phyloP scores from a whole-genome alignment of 2,113 vertebrate species.

The Bothrops jararaca region DNA sequence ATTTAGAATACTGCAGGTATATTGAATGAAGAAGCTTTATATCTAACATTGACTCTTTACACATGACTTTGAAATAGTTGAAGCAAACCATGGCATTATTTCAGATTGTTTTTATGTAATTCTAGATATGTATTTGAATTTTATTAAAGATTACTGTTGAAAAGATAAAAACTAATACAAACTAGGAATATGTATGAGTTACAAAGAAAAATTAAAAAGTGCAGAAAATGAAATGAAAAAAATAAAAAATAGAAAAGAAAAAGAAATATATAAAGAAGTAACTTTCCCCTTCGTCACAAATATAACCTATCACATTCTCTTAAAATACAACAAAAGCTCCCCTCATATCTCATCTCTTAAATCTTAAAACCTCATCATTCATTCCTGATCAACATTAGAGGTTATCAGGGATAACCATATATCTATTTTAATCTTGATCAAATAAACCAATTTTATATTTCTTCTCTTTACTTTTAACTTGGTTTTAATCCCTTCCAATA shows the following conservation, averaged over 20 bases:
- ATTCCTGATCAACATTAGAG: neutral
- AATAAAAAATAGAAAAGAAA: neutral
- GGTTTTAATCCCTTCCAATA: neutral
- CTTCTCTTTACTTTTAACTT: neutral
- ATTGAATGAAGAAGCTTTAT: neutral
- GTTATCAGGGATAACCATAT: neutral
- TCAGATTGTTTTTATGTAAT: neutral
- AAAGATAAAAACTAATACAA: neutral
- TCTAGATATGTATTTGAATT: neutral
- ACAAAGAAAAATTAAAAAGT: neutral
- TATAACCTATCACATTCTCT: neutral
- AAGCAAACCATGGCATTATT: neutral
- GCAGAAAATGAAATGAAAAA: neutral
- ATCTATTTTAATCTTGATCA: neutral
- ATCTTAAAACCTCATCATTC: neutral
- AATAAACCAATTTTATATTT: neutral
- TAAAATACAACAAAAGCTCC: neutral
- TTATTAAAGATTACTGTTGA: neutral
- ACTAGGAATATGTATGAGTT: neutral
- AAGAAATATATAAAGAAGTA: neutral
- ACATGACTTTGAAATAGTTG: neutral
- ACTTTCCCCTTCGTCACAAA: neutral
- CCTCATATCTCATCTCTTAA: neutral
- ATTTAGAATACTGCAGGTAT: constrained; percentile 95
- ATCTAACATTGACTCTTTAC: neutral